Base-by-base conservation (phyloP, 2,113 vertebrate genomes). In the Propithecus coquereli region DNA sequence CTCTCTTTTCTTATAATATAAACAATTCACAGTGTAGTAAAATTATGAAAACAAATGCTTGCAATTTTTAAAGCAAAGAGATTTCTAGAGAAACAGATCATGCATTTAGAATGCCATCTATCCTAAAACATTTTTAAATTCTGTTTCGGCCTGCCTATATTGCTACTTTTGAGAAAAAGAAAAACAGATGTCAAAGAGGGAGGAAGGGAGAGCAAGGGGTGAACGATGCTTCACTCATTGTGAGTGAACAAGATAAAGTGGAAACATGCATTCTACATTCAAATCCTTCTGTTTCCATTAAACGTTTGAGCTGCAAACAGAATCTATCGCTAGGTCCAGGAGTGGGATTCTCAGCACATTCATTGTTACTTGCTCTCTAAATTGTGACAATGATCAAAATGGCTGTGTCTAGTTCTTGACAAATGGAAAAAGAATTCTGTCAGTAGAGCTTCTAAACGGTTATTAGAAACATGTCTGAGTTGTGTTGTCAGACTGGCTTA, bases 361-460 rank as follows among this genome's bases (percentile, higher is more conserved):
- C 79, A 79, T 43, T 87, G 57, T 91, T 89, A 80, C 45, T 52
- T 66, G 20, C 43, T 93, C 79, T 92, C 91, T 71, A 65, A 88
- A 93, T 25, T 84, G 94, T 81, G 93, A 96, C 89, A 73, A 8
- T 96, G 91, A 97, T 91, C 81, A 92, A 93, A 91, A 77, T 61
- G 63, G 57, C 27, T 91, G n/a, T 81, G 65, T 47, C 89, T 22
- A 40, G 52, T 54, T 91, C 89, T 77, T 94, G 96, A 97, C 70
- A 84, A 90, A 96, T 65, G 59, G 74, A 87, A 85, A 76, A 86
- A 91, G 86, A 89, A 93, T 93, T 59, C 80, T 95, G 91, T 86
- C 93, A 94, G 66, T n/a, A 18, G 66, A 74, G 65, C 87, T 91
- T 87, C 89, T 96, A 92, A 95, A 87, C 0, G 40, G 65, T 52